Evolutionary conservation across 2,797 vertebrate species (phyloP).

Genomic region (Danionella dracula): DNA sequence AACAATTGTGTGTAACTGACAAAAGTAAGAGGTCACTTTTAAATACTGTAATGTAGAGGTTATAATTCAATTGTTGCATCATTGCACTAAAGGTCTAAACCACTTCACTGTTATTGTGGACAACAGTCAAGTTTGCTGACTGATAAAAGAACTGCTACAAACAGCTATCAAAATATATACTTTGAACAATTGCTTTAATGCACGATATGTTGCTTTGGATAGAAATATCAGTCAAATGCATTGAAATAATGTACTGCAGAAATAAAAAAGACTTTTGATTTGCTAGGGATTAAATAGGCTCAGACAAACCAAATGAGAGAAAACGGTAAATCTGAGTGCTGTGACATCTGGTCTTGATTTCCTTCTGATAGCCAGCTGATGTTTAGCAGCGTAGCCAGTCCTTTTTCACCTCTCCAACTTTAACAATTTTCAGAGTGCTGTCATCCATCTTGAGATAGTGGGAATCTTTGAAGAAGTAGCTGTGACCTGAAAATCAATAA

Average conservation of each 20-base stretch:
- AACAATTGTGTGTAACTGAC: no score
- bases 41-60: conserved; percentile 45
- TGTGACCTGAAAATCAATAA: conserved; percentile 73
- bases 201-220: no score
- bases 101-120: no score
- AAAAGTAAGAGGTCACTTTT: conserved; percentile 70
- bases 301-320: conserved; percentile 48
- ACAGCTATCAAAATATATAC: no score
- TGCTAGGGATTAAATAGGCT: no score
- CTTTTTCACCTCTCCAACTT: conserved; percentile 89
- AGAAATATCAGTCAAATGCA: no score
- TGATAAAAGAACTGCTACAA: no score
- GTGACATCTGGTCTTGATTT: conserved; percentile 56
- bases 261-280: no score
- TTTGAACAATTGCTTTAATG: no score
- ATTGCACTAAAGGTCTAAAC: no score
- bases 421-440: conserved; percentile 91
- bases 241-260: no score
- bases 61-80: no score
- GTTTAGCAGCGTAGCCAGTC: conserved; percentile 95
- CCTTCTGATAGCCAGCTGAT: conserved; percentile 40
- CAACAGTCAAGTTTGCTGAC: conserved; percentile 36
- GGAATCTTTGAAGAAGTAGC: conserved; percentile 94
- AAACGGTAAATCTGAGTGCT: conserved; percentile 62
- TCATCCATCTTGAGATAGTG: conserved; percentile 95